These are phyloP conservation scores for Percina caprodes DNA, from an alignment of 2,113 vertebrate genomes.

Conservation along the genomic window DNA sequence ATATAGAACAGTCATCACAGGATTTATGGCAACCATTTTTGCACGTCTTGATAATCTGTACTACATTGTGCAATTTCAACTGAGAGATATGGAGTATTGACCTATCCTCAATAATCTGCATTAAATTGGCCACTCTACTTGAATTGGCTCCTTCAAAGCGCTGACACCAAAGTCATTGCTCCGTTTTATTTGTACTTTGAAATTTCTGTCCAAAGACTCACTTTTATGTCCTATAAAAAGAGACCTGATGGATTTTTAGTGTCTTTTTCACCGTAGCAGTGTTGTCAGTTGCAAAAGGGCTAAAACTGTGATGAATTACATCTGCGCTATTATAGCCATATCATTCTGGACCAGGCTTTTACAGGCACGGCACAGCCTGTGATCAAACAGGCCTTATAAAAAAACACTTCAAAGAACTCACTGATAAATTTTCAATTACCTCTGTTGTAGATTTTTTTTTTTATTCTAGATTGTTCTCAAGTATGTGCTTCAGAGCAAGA, in stretches of 20 bases:
- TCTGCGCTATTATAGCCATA: conserved; percentile 69
- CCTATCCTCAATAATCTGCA: conserved; percentile 55
- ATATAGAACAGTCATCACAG: conserved; percentile 7
- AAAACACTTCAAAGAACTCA: conserved; percentile 71
- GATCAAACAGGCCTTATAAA: conserved; percentile 66
- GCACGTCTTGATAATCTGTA: neutral
- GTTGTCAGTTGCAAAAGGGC: conserved; percentile 58
- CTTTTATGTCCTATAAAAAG: conserved; percentile 74
- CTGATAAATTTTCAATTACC: conserved; percentile 75
- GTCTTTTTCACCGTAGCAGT: conserved; percentile 73
- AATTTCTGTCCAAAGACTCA: conserved; percentile 66
- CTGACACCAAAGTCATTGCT: conserved; percentile 64
- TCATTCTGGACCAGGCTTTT: conserved; percentile 64
- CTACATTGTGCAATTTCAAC: neutral
- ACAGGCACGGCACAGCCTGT: conserved; percentile 54
- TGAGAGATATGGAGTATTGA: conserved; percentile 40
- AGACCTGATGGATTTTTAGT: conserved; percentile 62
- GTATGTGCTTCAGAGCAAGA: conserved; percentile 57
- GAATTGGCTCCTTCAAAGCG: conserved; percentile 60
- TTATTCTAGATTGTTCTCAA: conserved; percentile 52
- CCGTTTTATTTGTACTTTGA: conserved; percentile 68
- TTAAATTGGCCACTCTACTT: conserved; percentile 56
- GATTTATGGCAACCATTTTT: conserved; percentile 10
- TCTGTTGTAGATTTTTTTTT: conserved; percentile 52
- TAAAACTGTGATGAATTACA: conserved; percentile 76